Conservation (phyloP, 35 echinoderm and acorn worm species). For the Acanthaster planci region DNA sequence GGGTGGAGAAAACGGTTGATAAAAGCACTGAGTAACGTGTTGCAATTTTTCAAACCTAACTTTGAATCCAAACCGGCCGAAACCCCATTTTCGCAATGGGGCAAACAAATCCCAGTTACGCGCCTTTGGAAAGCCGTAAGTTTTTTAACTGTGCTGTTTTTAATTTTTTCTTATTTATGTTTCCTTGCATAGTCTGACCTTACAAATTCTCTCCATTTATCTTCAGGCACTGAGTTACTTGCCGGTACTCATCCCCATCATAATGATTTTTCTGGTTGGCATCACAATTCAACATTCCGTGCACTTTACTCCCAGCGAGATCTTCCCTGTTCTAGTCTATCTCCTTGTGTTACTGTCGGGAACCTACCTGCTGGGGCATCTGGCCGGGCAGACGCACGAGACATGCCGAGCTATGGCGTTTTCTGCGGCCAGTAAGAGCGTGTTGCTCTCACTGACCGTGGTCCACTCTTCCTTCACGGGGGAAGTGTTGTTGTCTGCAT, state of each 20-base stretch:
- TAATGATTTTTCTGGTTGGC: background rate
- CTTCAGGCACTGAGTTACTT: background rate
- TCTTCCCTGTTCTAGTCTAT: background rate
- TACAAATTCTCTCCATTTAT: background rate
- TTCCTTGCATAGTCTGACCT: no score
- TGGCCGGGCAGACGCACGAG: background rate
- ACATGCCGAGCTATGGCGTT: conserved; percentile 7
- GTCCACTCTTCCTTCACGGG: background rate
- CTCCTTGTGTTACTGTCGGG: background rate
- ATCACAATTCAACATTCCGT: background rate
- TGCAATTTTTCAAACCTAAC: no score
- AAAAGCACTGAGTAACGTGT: no score
- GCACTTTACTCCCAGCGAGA: background rate
- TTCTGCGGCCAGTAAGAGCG: conserved; percentile 11
- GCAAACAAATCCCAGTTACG: no score
- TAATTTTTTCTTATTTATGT: no score
- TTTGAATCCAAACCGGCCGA: no score
- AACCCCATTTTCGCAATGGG: no score
- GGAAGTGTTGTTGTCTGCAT: background rate
- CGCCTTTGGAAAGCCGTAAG: no score
- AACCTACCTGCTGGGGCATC: background rate
- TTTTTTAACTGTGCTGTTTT: no score
- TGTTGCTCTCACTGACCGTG: background rate
- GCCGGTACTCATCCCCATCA: background rate
- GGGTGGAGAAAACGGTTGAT: no score